These are phyloP conservation scores for Fopius arisanus DNA, from an alignment of 1,140 invertebrate species.

Conservation along the genomic window DNA sequence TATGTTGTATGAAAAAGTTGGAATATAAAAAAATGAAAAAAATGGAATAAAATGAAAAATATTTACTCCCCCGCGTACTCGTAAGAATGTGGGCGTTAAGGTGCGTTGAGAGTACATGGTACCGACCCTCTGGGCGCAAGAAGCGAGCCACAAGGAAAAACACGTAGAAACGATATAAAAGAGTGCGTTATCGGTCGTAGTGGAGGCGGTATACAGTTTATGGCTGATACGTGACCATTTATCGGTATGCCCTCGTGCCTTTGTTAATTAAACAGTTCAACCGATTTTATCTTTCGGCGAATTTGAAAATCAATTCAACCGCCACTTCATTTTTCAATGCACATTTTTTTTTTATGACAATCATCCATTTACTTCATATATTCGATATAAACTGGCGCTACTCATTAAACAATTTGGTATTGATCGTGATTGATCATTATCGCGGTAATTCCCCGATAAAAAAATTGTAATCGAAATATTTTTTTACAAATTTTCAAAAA, in stretches of 20 bases:
- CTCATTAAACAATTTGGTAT: too few species aligned
- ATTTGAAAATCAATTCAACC: not conserved
- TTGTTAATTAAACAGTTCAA: constrained; percentile 49
- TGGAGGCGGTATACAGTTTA: constrained; percentile 46
- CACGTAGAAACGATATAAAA: constrained; percentile 38
- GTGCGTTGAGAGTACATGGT: constrained; percentile 40
- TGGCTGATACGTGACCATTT: constrained; percentile 44
- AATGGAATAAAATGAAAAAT: not conserved
- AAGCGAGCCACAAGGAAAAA: constrained; percentile 12
- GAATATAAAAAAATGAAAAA: not conserved
- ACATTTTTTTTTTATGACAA: too few species aligned
- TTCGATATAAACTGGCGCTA: too few species aligned
- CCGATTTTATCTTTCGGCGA: not conserved
- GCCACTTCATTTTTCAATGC: not conserved
- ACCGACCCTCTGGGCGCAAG: not conserved
- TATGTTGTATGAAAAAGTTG: not conserved
- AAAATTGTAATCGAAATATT: too few species aligned
- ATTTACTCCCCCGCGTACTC: constrained; percentile 34
- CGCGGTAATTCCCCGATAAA: constrained; percentile 17
- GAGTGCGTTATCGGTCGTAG: constrained; percentile 44
- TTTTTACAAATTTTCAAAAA: too few species aligned
- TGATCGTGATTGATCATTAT: constrained; percentile 38
- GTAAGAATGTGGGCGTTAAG: constrained; percentile 49
- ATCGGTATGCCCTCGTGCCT: constrained; percentile 40
- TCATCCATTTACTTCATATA: too few species aligned